These are phyloP conservation scores for Muscina levida DNA, from an alignment of 2,888 invertebrate genomes.

Conservation along the genomic window DNA sequence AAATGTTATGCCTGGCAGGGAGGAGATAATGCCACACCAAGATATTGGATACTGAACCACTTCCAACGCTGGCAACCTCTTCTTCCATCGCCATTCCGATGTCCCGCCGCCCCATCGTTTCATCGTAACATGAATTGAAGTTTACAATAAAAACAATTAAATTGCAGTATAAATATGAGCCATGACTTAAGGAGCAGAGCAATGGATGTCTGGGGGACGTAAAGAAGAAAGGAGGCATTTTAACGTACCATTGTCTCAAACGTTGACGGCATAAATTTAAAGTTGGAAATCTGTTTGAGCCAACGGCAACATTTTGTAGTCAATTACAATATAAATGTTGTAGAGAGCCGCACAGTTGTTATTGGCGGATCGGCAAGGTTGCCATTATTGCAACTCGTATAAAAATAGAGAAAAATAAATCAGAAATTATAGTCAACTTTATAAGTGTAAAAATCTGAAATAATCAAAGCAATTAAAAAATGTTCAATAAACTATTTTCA, in stretches of 20 bases:
- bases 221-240: slow-evolving; percentile 16
- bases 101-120: slow-evolving; percentile 43
- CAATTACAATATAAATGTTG: slow-evolving; percentile 46
- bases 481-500: too few species aligned
- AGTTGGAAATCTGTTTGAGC: slow-evolving; percentile 12
- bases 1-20: slow-evolving; percentile 44
- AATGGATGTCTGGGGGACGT: slow-evolving; percentile 42
- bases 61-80: slow-evolving; percentile 18
- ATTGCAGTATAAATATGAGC: slow-evolving; percentile 30
- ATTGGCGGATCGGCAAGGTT: background rate
- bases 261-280: slow-evolving; percentile 29
- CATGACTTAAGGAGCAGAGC: too few species aligned
- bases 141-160: slow-evolving; percentile 53
- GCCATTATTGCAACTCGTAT: background rate
- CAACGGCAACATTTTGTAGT: slow-evolving; percentile 54
- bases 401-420: too few species aligned
- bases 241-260: slow-evolving; percentile 47
- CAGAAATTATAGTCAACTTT: too few species aligned
- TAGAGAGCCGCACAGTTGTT: background rate
- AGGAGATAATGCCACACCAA: slow-evolving; percentile 4
- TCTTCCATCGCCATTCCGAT: background rate
- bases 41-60: slow-evolving; percentile 26
- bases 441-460: too few species aligned
- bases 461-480: too few species aligned
- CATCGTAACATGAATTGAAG: slow-evolving; percentile 33